Conservation (phyloP, 2,113 vertebrate species). For the Sakesphorus luctuosus region DNA sequence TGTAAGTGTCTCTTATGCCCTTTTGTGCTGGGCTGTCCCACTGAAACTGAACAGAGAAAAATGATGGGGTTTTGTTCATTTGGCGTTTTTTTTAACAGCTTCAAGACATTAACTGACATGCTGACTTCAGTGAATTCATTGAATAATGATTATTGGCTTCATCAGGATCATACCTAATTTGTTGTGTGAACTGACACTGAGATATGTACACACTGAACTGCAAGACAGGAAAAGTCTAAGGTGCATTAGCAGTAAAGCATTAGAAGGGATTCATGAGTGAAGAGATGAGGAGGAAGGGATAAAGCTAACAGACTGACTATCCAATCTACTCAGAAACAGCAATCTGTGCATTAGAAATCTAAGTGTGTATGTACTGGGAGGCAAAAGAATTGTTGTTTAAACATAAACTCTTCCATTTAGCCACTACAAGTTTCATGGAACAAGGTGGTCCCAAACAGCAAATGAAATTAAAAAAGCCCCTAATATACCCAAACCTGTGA, state of each 20-base stretch:
- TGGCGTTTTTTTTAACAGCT: not conserved
- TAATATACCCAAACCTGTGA: not conserved
- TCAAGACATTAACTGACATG: not conserved
- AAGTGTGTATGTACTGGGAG: not conserved
- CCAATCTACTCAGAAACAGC: not conserved
- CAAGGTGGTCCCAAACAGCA: not conserved
- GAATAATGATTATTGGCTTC: not conserved
- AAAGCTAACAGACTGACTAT: not conserved
- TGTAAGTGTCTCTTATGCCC: not conserved
- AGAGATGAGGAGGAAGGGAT: not conserved
- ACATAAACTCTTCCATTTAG: not conserved
- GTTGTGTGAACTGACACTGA: not conserved
- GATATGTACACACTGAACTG: not conserved
- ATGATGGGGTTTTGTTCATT: fast-evolving
- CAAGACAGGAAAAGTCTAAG: not conserved
- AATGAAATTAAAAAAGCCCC: not conserved
- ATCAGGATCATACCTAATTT: not conserved
- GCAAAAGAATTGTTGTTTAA: not conserved
- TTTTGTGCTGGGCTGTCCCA: not conserved
- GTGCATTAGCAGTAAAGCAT: not conserved
- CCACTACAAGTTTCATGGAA: not conserved
- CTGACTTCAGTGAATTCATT: not conserved
- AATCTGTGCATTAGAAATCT: not conserved
- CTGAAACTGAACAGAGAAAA: not conserved
- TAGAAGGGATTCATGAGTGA: not conserved